phyloP scores from a whole-genome alignment of 2,113 vertebrate species.

The Antechinus flavipes region DNA sequence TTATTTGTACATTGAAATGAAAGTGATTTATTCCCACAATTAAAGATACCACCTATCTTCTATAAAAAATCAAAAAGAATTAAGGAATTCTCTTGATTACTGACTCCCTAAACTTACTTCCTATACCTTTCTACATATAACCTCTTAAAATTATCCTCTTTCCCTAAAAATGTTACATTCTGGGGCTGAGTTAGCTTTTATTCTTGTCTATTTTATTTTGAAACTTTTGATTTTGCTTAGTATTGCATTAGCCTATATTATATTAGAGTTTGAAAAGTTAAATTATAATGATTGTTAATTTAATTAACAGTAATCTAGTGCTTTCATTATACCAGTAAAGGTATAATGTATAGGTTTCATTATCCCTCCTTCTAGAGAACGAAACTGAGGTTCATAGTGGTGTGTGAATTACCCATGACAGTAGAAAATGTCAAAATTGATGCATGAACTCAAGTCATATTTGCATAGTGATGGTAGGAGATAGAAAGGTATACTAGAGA shows the following conservation, averaged over 20 bases:
- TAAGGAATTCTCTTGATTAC: conserved; percentile 41
- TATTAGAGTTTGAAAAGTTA: background rate
- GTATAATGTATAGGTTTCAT: background rate
- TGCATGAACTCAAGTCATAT: background rate
- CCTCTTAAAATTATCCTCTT: conserved; percentile 27
- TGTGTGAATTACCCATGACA: background rate
- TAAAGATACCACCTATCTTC: background rate
- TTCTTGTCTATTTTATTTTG: conserved; percentile 26
- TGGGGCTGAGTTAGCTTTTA: conserved; percentile 2
- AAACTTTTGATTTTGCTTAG: conserved; percentile 45
- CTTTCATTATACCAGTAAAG: background rate
- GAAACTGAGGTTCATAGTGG: background rate
- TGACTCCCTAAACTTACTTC: background rate
- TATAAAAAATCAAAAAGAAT: background rate
- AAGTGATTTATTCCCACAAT: conserved; percentile 43
- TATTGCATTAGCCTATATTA: background rate
- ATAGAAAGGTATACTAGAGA: background rate
- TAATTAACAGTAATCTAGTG: background rate
- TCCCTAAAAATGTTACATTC: conserved; percentile 4
- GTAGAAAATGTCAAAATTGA: background rate
- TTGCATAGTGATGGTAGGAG: background rate
- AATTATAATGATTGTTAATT: background rate
- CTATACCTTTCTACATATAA: too few species aligned
- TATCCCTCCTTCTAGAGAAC: background rate
- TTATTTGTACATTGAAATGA: conserved; percentile 48